Percentiles rank a stretch among this genome's conserved stretches.
phyloP scores from a whole-genome alignment of 2,113 vertebrate genomes.

The Cyrtonyx montezumae region DNA sequence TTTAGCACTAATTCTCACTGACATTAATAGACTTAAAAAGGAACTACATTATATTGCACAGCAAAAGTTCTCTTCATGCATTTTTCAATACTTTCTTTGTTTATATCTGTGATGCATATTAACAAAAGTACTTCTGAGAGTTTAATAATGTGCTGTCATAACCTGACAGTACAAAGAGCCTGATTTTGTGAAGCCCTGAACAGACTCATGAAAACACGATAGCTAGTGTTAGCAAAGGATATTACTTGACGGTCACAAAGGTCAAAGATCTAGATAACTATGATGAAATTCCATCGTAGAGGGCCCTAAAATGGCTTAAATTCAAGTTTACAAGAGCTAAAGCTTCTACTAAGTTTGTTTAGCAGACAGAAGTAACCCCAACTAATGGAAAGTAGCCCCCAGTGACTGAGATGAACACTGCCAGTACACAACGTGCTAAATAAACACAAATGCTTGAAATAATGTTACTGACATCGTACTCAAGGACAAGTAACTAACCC shows the following conservation, averaged over 20 bases:
- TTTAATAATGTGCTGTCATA: neutral
- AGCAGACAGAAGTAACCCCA: neutral
- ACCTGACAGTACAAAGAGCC: neutral
- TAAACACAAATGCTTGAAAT: neutral
- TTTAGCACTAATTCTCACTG: neutral
- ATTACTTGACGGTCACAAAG: neutral
- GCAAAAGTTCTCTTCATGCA: neutral
- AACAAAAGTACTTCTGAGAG: neutral
- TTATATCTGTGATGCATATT: neutral
- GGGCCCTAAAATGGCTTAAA: neutral
- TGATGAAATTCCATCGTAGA: neutral
- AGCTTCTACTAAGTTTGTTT: neutral
- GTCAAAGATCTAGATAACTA: neutral
- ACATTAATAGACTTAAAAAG: neutral
- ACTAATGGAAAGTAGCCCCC: neutral
- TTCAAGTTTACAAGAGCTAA: neutral
- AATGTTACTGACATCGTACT: neutral
- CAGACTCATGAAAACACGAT: neutral
- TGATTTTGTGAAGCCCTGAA: neutral
- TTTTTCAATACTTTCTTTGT: neutral
- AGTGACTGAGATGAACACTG: neutral
- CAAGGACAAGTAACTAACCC: neutral
- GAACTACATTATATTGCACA: neutral
- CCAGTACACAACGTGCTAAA: neutral
- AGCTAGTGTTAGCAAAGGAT: neutral